Percentiles rank a stretch among this genome's conserved stretches.
Conservation (phyloP, 2,797 vertebrate species). For the Sebastes elongatus region DNA sequence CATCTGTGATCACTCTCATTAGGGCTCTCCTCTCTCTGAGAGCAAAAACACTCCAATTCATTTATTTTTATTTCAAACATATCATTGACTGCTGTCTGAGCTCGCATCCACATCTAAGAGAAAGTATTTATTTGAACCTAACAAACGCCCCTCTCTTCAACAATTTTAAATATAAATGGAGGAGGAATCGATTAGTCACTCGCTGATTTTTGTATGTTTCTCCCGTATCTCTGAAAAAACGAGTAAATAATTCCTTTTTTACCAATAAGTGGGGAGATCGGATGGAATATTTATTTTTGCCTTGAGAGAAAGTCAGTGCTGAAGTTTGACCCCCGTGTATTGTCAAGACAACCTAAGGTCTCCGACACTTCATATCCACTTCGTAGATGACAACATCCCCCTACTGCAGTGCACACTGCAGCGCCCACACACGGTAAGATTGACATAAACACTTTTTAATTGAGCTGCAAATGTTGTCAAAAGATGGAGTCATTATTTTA, state of each 20-base stretch:
- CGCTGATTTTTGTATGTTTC: conserved; percentile 53
- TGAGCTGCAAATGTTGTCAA: conserved; percentile 73
- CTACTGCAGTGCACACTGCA: conserved; percentile 33
- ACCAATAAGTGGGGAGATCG: conserved; percentile 46
- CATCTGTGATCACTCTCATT: conserved; percentile 78
- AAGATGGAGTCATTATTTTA: conserved; percentile 65
- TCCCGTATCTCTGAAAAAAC: conserved; percentile 38
- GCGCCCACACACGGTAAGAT: conserved; percentile 60
- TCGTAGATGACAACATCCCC: conserved; percentile 63
- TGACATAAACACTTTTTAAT: conserved; percentile 73
- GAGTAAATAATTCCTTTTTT: conserved; percentile 74
- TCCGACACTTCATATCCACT: conserved; percentile 15
- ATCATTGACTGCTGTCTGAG: conserved; percentile 76
- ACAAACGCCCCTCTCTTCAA: conserved; percentile 56
- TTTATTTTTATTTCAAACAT: conserved; percentile 78
- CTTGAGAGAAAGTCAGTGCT: conserved; percentile 56
- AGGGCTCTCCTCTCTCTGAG: conserved; percentile 56
- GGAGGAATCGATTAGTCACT: conserved; percentile 68
- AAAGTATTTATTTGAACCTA: conserved; percentile 69
- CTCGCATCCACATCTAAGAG: conserved; percentile 70
- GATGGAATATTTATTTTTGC: conserved; percentile 70
- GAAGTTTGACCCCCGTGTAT: conserved; percentile 61
- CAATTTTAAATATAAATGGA: conserved; percentile 75
- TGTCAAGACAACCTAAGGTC: conserved; percentile 56
- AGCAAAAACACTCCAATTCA: conserved; percentile 65